Conservation (phyloP, 2,888 invertebrate species). For the Limnephilus rhombicus region DNA sequence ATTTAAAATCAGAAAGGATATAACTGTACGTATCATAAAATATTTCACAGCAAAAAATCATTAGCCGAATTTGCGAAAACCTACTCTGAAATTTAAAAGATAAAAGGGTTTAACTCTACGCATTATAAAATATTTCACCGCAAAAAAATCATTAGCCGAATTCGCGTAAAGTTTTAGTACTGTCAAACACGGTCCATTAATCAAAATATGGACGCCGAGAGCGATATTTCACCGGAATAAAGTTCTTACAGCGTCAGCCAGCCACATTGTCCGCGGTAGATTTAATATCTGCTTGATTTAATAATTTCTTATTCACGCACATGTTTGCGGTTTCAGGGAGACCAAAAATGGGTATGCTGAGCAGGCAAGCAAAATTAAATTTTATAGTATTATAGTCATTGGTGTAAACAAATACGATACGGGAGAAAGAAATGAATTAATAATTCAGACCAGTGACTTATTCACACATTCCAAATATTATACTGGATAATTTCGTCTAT, state of each 20-base stretch:
- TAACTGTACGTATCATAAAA: not conserved
- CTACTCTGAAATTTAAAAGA: not conserved
- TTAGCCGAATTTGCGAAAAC: not conserved
- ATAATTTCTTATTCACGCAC: not conserved
- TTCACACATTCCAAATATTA: not conserved
- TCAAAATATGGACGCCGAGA: not conserved
- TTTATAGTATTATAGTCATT: not conserved
- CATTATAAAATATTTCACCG: not conserved
- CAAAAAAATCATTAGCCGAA: not conserved
- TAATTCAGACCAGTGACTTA: not conserved
- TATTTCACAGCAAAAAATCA: not conserved
- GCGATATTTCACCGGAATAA: not conserved
- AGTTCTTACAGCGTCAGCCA: not conserved
- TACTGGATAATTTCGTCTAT: too few species aligned
- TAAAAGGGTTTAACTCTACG: not conserved
- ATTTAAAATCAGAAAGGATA: not conserved
- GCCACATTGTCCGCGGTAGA: not conserved
- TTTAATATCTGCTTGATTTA: not conserved
- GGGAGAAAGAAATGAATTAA: not conserved
- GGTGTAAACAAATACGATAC: not conserved
- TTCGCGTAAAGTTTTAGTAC: not conserved
- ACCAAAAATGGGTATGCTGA: not conserved
- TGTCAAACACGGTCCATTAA: not conserved
- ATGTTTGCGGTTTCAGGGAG: not conserved
- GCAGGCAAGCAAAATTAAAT: not conserved